Evolutionary conservation across 2,797 vertebrate species (phyloP).

Genomic region (Nyctibius grandis): DNA sequence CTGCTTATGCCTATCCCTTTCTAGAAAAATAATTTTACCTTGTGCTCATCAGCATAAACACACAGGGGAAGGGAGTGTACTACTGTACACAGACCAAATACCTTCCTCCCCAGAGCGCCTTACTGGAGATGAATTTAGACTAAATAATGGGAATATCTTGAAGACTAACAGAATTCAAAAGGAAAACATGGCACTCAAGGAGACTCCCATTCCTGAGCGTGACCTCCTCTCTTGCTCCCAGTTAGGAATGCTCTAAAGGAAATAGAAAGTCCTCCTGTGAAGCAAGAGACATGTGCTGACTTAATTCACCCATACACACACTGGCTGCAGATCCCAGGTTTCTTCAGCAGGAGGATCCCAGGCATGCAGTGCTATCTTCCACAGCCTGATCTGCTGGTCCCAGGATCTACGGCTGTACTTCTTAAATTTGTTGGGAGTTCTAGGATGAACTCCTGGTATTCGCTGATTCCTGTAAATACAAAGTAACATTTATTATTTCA

Average conservation of each 20-base stretch:
- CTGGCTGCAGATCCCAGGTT: slow-evolving; percentile 75
- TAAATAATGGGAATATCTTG: neutral
- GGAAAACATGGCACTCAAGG: neutral
- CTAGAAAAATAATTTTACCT: neutral
- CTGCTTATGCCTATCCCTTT: neutral
- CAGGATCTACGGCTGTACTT: slow-evolving; percentile 97
- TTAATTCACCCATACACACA: slow-evolving; percentile 69
- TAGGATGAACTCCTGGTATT: slow-evolving; percentile 88
- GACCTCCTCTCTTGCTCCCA: neutral
- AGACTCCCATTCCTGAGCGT: neutral
- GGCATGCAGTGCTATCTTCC: slow-evolving; percentile 92
- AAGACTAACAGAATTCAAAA: neutral
- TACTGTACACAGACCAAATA: neutral
- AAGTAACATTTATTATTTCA: neutral
- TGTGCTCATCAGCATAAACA: neutral
- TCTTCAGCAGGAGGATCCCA: slow-evolving; percentile 92
- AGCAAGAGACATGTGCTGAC: neutral
- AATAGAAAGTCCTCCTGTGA: neutral
- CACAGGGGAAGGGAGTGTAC: neutral
- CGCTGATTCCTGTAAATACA: slow-evolving; percentile 79
- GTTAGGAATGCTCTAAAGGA: neutral
- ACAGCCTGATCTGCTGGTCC: slow-evolving; percentile 97
- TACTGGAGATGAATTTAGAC: neutral
- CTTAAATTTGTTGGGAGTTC: slow-evolving; percentile 97
- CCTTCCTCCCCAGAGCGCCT: neutral